A percentile compares a stretch with the other conserved stretches of the same genome.
Conservation (phyloP, 2,797 vertebrate species). For the Ctenochaetus hawaiiensis region DNA sequence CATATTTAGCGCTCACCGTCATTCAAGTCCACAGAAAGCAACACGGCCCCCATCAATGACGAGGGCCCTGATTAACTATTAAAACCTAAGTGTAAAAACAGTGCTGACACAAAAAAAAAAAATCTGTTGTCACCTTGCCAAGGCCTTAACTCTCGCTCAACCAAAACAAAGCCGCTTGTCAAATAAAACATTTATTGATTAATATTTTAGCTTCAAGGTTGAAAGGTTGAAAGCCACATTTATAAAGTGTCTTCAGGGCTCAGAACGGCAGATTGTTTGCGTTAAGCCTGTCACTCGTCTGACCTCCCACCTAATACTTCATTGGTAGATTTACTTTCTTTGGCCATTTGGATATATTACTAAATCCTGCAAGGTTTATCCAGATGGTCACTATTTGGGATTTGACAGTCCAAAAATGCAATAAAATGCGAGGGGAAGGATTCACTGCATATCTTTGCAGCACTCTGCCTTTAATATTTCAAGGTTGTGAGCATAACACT, state of each 20-base stretch:
- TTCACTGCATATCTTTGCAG: slow-evolving; percentile 58
- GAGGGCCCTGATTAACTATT: slow-evolving; percentile 76
- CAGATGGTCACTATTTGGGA: slow-evolving; percentile 61
- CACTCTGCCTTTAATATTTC: slow-evolving; percentile 73
- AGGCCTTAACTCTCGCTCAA: slow-evolving; percentile 43
- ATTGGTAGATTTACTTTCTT: slow-evolving; percentile 62
- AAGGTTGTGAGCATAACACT: slow-evolving; percentile 72
- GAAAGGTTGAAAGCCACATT: slow-evolving; percentile 32
- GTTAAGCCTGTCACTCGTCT: slow-evolving; percentile 39
- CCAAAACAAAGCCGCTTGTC: slow-evolving; percentile 69
- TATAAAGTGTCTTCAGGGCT: slow-evolving; percentile 17
- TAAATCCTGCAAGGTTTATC: slow-evolving; percentile 61
- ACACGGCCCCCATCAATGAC: slow-evolving; percentile 43
- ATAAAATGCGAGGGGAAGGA: slow-evolving; percentile 49
- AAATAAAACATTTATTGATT: slow-evolving; percentile 60
- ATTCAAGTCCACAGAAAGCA: slow-evolving; percentile 60
- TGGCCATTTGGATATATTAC: slow-evolving; percentile 60
- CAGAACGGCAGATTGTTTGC: slow-evolving; percentile 56
- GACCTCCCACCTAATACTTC: slow-evolving; percentile 55
- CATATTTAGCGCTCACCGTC: background rate
- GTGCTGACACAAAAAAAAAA: slow-evolving; percentile 47
- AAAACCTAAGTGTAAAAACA: slow-evolving; percentile 58
- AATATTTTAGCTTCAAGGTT: slow-evolving; percentile 58
- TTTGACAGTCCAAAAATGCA: slow-evolving; percentile 27
- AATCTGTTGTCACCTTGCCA: slow-evolving; percentile 43